A percentile compares a stretch with the other conserved stretches of the same genome.
phyloP scores from a whole-genome alignment of 2,113 vertebrate species.

The Oxyura jamaicensis region DNA sequence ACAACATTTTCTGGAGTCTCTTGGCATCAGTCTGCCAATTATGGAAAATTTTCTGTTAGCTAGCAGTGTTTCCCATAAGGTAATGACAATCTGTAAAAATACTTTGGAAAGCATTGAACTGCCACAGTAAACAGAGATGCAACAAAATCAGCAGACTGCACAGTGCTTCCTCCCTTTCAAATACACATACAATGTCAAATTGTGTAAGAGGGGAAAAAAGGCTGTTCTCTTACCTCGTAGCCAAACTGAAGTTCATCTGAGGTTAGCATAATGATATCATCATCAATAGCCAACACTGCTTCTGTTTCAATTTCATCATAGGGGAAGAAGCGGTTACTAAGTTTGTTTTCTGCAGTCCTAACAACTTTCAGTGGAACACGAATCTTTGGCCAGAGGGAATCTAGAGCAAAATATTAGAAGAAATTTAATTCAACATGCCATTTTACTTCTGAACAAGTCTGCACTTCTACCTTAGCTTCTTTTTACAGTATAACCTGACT shows the following conservation, averaged over 20 bases:
- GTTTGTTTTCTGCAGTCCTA: conserved; percentile 93
- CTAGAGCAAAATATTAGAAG: conserved; percentile 64
- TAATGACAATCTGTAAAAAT: background rate
- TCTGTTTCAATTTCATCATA: conserved; percentile 97
- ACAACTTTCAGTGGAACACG: conserved; percentile 94
- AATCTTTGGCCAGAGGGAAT: conserved; percentile 96
- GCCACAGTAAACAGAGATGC: background rate
- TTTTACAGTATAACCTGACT: background rate
- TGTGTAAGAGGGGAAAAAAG: background rate
- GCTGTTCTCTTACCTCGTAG: conserved; percentile 85
- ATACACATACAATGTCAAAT: background rate
- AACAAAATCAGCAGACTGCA: background rate
- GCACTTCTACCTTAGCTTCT: background rate
- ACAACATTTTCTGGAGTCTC: background rate
- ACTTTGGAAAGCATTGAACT: background rate
- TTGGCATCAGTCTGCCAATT: background rate
- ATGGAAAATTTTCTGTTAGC: background rate
- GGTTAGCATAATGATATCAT: conserved; percentile 98
- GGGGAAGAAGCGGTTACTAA: conserved; percentile 98
- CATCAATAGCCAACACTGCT: conserved; percentile 94
- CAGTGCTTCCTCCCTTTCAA: background rate
- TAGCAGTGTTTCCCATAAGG: background rate
- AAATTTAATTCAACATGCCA: background rate
- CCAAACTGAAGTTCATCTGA: conserved; percentile 98
- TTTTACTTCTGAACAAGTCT: background rate